Evolutionary conservation across 2,888 invertebrate species (phyloP), one percentile per base, ranked within the genome.

Genomic region (Watsonalla cultraria): DNA sequence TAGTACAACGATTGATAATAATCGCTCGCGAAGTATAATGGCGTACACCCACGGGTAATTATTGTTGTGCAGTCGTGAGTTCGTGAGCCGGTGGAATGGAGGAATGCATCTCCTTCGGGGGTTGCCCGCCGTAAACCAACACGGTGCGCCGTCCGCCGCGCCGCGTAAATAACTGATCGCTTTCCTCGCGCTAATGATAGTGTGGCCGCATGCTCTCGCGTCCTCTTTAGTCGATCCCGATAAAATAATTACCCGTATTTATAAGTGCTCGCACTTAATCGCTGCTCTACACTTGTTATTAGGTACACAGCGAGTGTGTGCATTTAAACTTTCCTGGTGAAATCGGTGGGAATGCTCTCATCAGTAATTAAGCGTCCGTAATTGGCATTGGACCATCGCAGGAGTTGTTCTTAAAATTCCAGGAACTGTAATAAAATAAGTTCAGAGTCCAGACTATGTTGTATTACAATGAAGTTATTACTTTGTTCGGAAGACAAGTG

Each of bases 61-160:
- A 90, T 90, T 88, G 90, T 87, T 84, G 89, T 88, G 87, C 82
- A 86, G 90, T 90, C 90, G 90, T 90, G 90, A 90, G 90, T 85
- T 90, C 90, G 90, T 90, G 90, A 85, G 89, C 80, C 76, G 78
- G 80, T 83, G 84, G 84, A 84, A 84, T 82, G 80, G 86, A 70
- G 88, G 90, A 90, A 90, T 90, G 90, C 90, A 90, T 89, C 90
- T 90, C 90, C 90, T 90, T 88, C 89, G 89, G 90, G 90, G 90
- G 90, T 86, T 90, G 89, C 80, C 67, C 69, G 83, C 84, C 81
- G 89, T 85, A 88, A 86, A 88, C 86, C 89, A 86, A 87, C 90
- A 87, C 86, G 81, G 83, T 80, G 68, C 72, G 71, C 65, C 65
- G 60, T 46, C 53, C 46, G 59, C 71, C 67, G 76, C 24, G 62